Percentiles rank a stretch among this genome's conserved stretches.
phyloP scores from a whole-genome alignment of 1,140 invertebrate species.

The Drosophila simulans region DNA sequence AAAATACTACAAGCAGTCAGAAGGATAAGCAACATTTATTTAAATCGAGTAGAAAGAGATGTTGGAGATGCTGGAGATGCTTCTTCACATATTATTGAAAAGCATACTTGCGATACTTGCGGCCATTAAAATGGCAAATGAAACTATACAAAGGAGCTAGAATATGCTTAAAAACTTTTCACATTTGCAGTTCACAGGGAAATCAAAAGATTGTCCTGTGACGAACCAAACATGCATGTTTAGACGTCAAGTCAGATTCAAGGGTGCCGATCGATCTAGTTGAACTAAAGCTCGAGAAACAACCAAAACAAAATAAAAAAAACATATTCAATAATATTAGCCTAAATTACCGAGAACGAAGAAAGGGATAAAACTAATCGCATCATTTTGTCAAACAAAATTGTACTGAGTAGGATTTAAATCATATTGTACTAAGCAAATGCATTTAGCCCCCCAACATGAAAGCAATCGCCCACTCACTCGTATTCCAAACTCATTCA shows the following conservation, averaged over 20 bases:
- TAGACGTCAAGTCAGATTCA: constrained; percentile 9
- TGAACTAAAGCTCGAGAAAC: constrained; percentile 64
- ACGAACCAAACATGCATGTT: constrained; percentile 30
- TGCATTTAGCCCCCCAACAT: constrained; percentile 55
- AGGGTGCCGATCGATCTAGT: constrained; percentile 49
- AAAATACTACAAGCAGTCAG: neutral
- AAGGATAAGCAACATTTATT: neutral
- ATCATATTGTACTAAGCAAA: constrained; percentile 61
- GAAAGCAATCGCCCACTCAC: constrained; percentile 11
- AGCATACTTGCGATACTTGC: neutral
- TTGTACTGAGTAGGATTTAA: constrained; percentile 75
- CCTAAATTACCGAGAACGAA: constrained; percentile 41
- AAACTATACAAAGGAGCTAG: neutral
- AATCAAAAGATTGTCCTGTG: neutral
- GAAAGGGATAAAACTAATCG: constrained; percentile 11
- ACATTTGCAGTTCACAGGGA: constrained; percentile 4
- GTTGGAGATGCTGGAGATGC: neutral
- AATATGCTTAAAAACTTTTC: neutral
- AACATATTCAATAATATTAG: constrained; percentile 47
- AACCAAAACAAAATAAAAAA: constrained; percentile 35
- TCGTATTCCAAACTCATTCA: constrained; percentile 7
- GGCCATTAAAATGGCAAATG: neutral
- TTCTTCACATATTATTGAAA: neutral
- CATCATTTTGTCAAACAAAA: constrained; percentile 54
- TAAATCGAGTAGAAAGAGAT: neutral